These are phyloP conservation scores for Acleris laterana DNA, from an alignment of 2,888 invertebrate species.

Conservation along the genomic window DNA sequence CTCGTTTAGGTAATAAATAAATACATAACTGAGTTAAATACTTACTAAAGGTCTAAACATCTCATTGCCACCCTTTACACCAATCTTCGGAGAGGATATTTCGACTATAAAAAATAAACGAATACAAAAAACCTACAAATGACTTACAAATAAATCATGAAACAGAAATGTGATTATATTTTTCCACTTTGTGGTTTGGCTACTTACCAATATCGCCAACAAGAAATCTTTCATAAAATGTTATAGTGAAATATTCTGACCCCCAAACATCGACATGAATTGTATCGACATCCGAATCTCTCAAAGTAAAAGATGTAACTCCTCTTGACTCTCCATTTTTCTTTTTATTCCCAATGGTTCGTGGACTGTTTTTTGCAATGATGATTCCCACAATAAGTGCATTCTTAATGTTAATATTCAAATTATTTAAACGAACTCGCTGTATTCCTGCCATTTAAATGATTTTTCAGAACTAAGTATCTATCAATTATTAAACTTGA, in stretches of 20 bases:
- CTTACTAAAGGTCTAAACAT: slow-evolving; percentile 85
- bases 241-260: slow-evolving; percentile 84
- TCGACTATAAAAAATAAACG: too few relatives aligned
- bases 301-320: slow-evolving; percentile 90
- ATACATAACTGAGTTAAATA: slow-evolving; percentile 2
- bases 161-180: too few relatives aligned
- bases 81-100: slow-evolving; percentile 87
- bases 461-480: background rate
- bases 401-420: slow-evolving; percentile 73
- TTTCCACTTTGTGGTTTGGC: background rate
- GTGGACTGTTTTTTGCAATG: slow-evolving; percentile 86
- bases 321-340: slow-evolving; percentile 83
- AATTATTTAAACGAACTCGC: slow-evolving; percentile 67
- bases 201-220: slow-evolving; percentile 88
- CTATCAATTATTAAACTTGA: background rate
- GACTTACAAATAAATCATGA: too few relatives aligned
- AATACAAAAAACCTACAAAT: too few relatives aligned
- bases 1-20: background rate
- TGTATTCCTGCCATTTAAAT: slow-evolving; percentile 76
- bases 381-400: slow-evolving; percentile 84
- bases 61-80: slow-evolving; percentile 84
- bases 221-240: slow-evolving; percentile 85
- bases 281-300: slow-evolving; percentile 88
- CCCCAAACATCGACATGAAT: slow-evolving; percentile 93
- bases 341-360: slow-evolving; percentile 77